Conservation (phyloP, 2,888 invertebrate species). For the Epistrophe eligans region DNA sequence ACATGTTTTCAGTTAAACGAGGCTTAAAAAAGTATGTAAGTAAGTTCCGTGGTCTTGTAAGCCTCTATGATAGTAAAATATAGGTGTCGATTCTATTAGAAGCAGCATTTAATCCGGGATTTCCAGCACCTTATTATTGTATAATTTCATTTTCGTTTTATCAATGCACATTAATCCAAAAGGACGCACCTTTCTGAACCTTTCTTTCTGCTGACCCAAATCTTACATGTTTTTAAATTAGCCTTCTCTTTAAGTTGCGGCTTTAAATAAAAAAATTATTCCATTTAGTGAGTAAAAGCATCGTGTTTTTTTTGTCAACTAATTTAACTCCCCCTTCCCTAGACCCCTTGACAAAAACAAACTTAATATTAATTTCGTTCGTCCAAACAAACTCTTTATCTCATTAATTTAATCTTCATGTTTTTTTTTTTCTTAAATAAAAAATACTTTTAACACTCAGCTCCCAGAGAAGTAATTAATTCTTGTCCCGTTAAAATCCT, state of each 20-base stretch:
- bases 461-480: slow-evolving; percentile 32
- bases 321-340: not conserved
- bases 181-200: no score
- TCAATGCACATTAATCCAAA: no score
- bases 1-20: no score
- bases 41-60: no score
- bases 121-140: no score
- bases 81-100: no score
- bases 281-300: not conserved
- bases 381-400: slow-evolving; percentile 31
- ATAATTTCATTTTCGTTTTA: no score
- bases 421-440: slow-evolving; percentile 4
- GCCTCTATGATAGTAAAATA: no score
- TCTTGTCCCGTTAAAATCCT: slow-evolving; percentile 14
- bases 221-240: not conserved
- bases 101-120: no score
- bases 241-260: not conserved
- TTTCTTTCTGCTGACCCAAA: not conserved
- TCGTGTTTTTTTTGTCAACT: not conserved
- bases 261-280: not conserved
- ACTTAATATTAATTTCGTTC: slow-evolving; percentile 10
- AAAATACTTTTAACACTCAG: slow-evolving; percentile 25
- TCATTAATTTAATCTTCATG: slow-evolving; percentile 30
- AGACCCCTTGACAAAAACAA: not conserved
- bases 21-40: no score